Base-by-base conservation (phyloP, 2,888 invertebrate species). In the Drosophila acutilabella region DNA sequence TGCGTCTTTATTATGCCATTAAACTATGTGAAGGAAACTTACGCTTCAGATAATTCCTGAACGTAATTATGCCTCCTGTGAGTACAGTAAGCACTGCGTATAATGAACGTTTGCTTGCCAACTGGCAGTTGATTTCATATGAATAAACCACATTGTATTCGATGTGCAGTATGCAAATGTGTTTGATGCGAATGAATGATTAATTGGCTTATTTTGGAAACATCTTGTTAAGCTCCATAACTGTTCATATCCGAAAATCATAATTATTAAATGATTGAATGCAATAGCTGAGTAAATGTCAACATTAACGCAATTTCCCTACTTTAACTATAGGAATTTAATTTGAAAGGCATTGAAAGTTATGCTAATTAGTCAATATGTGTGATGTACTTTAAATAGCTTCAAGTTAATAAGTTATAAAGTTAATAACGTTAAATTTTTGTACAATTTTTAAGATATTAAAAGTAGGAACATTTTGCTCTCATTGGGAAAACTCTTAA, bases 181-280 rank as follows among this genome's bases (percentile, higher is more conserved):
- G 50, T 45, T 40, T 48, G 45, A 65, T 64, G 62, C 38, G 57
- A 52, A 60, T 41, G 57, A 52, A 60, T 74, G 71, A 77, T 74
- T 77, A 80, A 80, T 80, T 74, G 57, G n/a, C 30, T 18, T 30
- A 57, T 30, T 56, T 56, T 61, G 36, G 33, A 20, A 58, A 41
- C 51, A 57, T 56, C 38, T 64, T 74, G 59, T 57, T 50, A 44
- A 57, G n/a, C 60, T 54, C 44, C 44, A 40, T 40, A 51, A 20
- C 54, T 59, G 8, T 7, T 50, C 23, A 58, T 38, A 36, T 40
- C 54, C 33, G 30, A 14, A n/a, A 26, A 5, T 8, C 20, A 64
- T 30, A 18, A 69, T 42, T 16, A 42, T 41, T 50, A 61, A 47
- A 30, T 50, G 30, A 60, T 51, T 36, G n/a, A 18, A 47, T 59